These are phyloP conservation scores for Parazoanthus atlanticus DNA, from an alignment of 92 coral and sea anemone genomes.

Conservation along the genomic window DNA sequence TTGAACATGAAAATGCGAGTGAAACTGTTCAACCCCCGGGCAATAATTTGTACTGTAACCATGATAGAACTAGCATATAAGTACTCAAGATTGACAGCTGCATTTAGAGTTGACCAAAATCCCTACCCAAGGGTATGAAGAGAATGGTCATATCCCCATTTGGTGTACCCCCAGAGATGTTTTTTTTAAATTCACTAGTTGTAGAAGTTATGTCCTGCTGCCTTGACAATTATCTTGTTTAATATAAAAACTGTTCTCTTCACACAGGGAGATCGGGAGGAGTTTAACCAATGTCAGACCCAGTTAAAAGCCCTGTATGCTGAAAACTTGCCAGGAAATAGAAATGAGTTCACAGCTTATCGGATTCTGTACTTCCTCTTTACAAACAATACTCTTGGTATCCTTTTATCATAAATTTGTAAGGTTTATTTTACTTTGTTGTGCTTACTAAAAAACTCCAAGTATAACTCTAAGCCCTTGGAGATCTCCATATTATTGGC, in stretches of 20 bases:
- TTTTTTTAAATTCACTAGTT: neutral
- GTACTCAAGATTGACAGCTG: no score
- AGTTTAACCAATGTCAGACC: slow-evolving; percentile 99
- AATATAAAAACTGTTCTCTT: neutral
- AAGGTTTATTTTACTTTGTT: neutral
- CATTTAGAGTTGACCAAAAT: no score
- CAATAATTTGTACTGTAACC: no score
- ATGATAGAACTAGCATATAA: no score
- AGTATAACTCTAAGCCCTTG: neutral
- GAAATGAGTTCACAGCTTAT: slow-evolving; percentile 86
- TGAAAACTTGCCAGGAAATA: slow-evolving; percentile 73
- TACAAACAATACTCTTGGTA: slow-evolving; percentile 91
- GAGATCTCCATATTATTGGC: neutral
- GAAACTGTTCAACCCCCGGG: no score
- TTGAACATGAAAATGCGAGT: no score
- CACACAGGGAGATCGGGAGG: slow-evolving; percentile 96
- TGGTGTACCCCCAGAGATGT: neutral
- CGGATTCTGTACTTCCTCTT: slow-evolving; percentile 87
- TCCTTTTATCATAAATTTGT: slow-evolving; percentile 64
- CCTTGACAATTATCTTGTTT: neutral
- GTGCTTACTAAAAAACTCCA: no score
- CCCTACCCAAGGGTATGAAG: neutral
- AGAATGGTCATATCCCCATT: neutral
- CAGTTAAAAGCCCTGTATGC: slow-evolving; percentile 93
- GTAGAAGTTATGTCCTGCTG: neutral